phyloP scores from a whole-genome alignment of 2,888 invertebrate genomes.

The Plemyria rubiginata region DNA sequence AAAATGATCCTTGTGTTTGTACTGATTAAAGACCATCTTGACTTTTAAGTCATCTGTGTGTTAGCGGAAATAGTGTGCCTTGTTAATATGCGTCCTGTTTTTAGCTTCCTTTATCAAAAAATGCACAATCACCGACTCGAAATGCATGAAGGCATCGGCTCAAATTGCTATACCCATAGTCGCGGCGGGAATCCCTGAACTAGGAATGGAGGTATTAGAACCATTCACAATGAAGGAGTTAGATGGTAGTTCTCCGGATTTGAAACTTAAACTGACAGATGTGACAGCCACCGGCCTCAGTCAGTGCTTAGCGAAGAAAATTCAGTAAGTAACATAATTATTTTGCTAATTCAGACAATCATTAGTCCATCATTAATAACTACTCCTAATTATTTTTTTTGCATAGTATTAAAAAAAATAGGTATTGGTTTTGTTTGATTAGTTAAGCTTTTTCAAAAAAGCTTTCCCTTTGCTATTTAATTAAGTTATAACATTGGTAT shows the following conservation, averaged over 20 bases:
- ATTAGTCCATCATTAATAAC: no score
- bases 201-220: conserved; percentile 50
- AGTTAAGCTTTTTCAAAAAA: no score
- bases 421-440: no score
- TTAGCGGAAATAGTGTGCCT: no score
- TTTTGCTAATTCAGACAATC: no score
- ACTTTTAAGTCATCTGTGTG: no score
- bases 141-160: conserved; percentile 49
- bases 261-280: conserved; percentile 54
- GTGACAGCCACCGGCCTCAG: conserved; percentile 54
- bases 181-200: conserved; percentile 46
- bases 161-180: conserved; percentile 43
- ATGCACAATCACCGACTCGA: conserved; percentile 45
- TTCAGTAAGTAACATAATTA: conserved; percentile 54
- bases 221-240: conserved; percentile 53
- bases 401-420: no score
- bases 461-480: no score
- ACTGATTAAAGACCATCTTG: no score
- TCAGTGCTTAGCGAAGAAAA: conserved; percentile 52
- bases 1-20: no score
- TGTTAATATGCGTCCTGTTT: conserved; percentile 6
- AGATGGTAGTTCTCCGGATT: conserved; percentile 49
- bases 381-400: no score
- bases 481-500: no score
- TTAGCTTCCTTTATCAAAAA: conserved; percentile 53